Percentiles rank a stretch among this genome's conserved stretches.
phyloP scores from a whole-genome alignment of 2,113 vertebrate genomes.

The Ictidomys tridecemlineatus region DNA sequence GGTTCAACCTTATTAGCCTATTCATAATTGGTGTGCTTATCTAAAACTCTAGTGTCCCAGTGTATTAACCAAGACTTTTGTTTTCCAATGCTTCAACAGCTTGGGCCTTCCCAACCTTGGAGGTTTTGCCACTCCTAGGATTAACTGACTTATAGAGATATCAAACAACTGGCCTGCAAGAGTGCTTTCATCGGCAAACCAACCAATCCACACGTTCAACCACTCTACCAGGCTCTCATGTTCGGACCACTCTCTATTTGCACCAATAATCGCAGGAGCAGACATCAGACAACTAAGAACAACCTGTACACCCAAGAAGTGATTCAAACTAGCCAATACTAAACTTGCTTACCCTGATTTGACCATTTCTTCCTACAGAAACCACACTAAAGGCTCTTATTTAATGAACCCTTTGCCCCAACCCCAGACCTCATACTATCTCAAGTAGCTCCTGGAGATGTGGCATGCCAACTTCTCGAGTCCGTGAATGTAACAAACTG shows the following conservation, averaged over 20 bases:
- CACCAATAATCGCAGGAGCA: neutral
- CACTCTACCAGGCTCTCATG: neutral
- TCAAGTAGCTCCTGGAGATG: fast-evolving
- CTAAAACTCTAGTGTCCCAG: neutral
- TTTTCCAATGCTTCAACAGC: neutral
- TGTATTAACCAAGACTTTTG: neutral
- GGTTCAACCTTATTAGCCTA: neutral
- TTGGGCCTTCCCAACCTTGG: neutral
- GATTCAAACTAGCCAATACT: neutral
- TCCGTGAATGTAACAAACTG: neutral
- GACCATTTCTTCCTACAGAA: neutral
- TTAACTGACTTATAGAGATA: neutral
- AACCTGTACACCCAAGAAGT: neutral
- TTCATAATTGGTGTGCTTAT: neutral
- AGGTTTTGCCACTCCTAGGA: neutral
- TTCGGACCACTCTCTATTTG: neutral
- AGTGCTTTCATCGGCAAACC: neutral
- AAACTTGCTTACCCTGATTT: neutral
- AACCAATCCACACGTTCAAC: neutral
- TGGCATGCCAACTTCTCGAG: neutral
- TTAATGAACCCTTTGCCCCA: fast-evolving
- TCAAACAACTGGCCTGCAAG: neutral
- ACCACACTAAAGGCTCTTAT: neutral
- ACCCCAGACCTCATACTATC: no score
- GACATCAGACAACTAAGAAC: neutral